Conservation (phyloP, 2,888 invertebrate genomes). For the Chloroclysta siterata region DNA sequence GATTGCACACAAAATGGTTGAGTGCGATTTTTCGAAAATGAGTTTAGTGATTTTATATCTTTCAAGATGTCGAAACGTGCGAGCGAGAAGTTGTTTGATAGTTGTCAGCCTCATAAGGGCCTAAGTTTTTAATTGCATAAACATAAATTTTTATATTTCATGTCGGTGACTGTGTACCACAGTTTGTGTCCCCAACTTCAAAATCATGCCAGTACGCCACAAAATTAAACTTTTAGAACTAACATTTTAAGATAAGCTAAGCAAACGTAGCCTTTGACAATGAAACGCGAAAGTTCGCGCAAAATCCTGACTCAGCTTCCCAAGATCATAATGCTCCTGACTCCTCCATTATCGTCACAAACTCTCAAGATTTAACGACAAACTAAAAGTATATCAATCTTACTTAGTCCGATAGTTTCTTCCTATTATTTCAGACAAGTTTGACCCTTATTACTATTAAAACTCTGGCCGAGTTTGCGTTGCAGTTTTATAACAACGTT, state of each 20-base stretch:
- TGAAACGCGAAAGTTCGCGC: conserved; percentile 17
- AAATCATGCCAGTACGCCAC: neutral
- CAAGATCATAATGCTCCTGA: conserved; percentile 26
- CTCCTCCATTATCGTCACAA: conserved; percentile 30
- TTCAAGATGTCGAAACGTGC: too few species aligned
- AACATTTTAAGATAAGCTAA: conserved; percentile 9
- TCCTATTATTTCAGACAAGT: conserved; percentile 35
- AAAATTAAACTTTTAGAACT: neutral
- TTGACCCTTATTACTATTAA: conserved; percentile 39
- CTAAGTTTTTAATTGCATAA: too few species aligned
- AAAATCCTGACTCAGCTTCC: conserved; percentile 23
- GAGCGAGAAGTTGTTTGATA: too few species aligned
- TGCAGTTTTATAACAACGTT: conserved; percentile 39
- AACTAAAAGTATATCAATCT: conserved; percentile 44
- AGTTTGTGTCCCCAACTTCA: too few species aligned
- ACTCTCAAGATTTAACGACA: conserved; percentile 34
- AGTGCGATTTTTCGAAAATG: too few species aligned
- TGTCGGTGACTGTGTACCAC: neutral
- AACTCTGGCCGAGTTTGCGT: conserved; percentile 34
- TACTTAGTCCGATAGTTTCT: conserved; percentile 43
- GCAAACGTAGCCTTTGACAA: conserved; percentile 16
- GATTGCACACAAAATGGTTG: too few species aligned
- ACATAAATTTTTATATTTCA: neutral
- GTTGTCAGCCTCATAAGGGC: too few species aligned
- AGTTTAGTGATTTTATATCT: too few species aligned